Conservation (phyloP, 2,113 vertebrate genomes). For the Orientallactaga bullata region DNA sequence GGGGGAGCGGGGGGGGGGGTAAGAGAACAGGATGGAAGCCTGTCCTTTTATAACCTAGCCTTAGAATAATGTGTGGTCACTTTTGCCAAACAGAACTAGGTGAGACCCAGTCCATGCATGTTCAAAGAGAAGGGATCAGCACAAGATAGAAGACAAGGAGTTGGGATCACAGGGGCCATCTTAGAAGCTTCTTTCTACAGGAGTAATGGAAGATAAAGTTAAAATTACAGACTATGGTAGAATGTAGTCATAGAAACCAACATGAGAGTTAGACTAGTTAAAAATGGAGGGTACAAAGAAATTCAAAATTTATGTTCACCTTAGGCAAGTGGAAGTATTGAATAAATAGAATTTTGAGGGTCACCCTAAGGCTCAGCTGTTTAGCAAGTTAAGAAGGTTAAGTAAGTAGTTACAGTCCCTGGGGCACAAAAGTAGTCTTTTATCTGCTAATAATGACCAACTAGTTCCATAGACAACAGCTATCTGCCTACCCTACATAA, state of each 20-base stretch:
- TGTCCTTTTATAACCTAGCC: neutral
- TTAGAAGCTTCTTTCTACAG: neutral
- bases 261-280: neutral
- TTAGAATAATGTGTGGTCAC: neutral
- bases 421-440: constrained; percentile 2
- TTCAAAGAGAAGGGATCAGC: neutral
- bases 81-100: neutral
- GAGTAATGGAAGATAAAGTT: neutral
- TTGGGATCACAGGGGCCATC: neutral
- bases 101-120: neutral
- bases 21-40: neutral
- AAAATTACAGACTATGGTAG: neutral
- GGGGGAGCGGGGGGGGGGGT: fast-evolving
- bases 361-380: neutral
- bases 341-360: constrained; percentile 23
- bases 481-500: neutral
- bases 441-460: constrained; percentile 27
- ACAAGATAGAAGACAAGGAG: neutral
- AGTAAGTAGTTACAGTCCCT: neutral
- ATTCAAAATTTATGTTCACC: neutral
- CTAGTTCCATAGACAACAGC: constrained; percentile 37
- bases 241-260: neutral
- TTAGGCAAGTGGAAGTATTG: neutral
- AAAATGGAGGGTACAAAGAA: neutral
- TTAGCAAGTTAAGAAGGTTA: neutral